A percentile compares a stretch with the other conserved stretches of the same genome.
phyloP scores from a whole-genome alignment of 2,113 vertebrate species.

The Chinchilla lanigera region DNA sequence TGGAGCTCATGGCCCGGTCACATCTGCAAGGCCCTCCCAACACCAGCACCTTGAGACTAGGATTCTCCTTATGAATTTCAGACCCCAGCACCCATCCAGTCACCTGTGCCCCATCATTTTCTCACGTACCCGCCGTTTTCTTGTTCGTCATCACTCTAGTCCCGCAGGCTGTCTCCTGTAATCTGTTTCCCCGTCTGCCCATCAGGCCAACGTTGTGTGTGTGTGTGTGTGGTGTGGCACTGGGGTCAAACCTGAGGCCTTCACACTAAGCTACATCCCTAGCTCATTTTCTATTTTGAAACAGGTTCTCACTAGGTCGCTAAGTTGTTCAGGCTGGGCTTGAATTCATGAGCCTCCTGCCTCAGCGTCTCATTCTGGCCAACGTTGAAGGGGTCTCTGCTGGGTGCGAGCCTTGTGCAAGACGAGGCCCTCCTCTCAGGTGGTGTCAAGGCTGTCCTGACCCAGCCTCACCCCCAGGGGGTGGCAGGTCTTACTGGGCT shows the following conservation, averaged over 20 bases:
- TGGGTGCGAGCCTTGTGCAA: not conserved
- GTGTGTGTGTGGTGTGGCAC: not conserved
- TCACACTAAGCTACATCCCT: too few species aligned
- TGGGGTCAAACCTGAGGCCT: not conserved
- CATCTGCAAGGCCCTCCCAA: too few species aligned
- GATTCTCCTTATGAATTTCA: not conserved
- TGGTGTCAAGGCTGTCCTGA: accelerated
- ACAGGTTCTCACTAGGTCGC: not conserved
- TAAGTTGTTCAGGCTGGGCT: not conserved
- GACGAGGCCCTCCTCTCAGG: accelerated
- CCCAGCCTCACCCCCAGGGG: not conserved
- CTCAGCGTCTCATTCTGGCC: not conserved
- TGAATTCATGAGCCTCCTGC: not conserved
- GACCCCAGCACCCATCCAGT: not conserved
- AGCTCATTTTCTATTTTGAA: not conserved
- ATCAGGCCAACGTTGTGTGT: too few species aligned
- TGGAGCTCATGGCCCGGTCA: not conserved
- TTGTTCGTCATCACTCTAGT: not conserved
- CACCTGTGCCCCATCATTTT: not conserved
- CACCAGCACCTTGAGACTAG: too few species aligned
- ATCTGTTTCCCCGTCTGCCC: not conserved
- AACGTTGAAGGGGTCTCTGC: too few species aligned
- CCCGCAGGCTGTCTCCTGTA: accelerated
- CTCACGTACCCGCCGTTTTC: not conserved
- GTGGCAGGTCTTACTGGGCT: accelerated